phyloP scores from a whole-genome alignment of 1,140 invertebrate genomes.

The Platyscapa corneri region DNA sequence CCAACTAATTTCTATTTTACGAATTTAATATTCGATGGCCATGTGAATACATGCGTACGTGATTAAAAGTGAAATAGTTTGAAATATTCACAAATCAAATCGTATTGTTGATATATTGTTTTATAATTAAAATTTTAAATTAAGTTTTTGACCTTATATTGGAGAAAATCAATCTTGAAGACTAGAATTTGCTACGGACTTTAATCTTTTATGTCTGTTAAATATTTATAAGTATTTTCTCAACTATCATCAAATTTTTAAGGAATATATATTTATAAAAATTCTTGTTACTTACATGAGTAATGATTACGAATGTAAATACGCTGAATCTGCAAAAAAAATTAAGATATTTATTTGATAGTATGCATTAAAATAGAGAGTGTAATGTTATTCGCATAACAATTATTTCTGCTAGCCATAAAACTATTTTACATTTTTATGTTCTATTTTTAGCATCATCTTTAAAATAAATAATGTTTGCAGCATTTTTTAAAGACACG shows the following conservation, averaged over 20 bases:
- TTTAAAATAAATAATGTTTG: neutral
- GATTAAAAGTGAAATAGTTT: too few species aligned
- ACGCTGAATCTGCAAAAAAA: neutral
- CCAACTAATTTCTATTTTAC: neutral
- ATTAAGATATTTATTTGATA: constrained; percentile 6
- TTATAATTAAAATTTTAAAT: neutral
- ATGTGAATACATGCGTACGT: too few species aligned
- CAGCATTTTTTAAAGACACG: neutral
- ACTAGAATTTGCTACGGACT: neutral
- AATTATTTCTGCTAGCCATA: neutral
- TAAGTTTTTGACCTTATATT: neutral
- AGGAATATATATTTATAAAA: neutral
- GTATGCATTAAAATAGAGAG: neutral
- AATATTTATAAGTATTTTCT: neutral
- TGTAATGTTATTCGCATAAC: neutral
- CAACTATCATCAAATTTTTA: neutral
- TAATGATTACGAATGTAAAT: neutral
- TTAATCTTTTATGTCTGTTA: neutral
- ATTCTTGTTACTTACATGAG: neutral
- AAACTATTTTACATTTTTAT: neutral
- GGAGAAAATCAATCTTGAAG: neutral
- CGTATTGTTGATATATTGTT: neutral
- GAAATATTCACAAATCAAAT: too few species aligned
- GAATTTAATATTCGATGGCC: neutral
- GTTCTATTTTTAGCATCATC: neutral